These are phyloP conservation scores for Scatophagus argus DNA, from an alignment of 2,113 vertebrate species.

Conservation along the genomic window DNA sequence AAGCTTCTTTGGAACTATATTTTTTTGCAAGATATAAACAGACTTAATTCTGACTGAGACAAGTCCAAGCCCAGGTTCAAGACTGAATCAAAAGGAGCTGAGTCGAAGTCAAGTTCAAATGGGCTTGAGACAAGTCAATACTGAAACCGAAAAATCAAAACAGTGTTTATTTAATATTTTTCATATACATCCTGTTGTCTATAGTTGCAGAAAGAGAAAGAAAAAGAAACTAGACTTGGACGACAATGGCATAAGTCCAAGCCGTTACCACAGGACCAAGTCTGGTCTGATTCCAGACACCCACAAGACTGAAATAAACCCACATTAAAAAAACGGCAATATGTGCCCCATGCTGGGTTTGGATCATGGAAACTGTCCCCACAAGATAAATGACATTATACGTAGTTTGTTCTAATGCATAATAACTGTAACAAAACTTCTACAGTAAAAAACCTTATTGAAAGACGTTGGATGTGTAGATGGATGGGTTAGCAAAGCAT, in stretches of 20 bases:
- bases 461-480: neutral
- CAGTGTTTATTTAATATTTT: neutral
- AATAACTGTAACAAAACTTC: no score
- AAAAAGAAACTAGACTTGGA: neutral
- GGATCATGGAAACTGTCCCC: no score
- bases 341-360: no score
- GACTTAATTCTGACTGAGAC: neutral
- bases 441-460: neutral
- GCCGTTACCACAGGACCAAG: no score
- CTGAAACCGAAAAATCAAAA: neutral
- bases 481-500: neutral
- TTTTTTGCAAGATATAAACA: neutral
- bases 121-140: neutral
- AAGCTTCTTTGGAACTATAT: constrained; percentile 43
- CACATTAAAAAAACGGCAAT: neutral
- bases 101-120: neutral
- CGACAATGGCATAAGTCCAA: neutral
- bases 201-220: neutral
- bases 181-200: neutral
- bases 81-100: no score
- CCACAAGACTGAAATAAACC: neutral
- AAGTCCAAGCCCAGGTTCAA: neutral
- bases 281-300: no score
- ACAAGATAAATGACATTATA: no score
- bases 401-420: no score